These are phyloP conservation scores for Plusia festucae DNA, from an alignment of 2,888 invertebrate genomes.

Conservation along the genomic window DNA sequence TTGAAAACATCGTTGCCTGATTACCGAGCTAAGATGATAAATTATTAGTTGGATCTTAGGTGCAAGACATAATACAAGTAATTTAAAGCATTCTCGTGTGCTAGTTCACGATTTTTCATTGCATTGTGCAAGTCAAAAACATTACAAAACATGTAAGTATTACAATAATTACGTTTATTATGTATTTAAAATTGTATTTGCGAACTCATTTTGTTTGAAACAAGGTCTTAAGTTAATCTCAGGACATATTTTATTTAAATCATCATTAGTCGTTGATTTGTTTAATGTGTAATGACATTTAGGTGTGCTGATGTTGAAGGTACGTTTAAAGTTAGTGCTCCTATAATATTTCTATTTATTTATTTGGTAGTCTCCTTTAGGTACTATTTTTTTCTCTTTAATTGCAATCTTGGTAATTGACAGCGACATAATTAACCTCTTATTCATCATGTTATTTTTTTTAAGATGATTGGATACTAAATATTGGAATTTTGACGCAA, in stretches of 20 bases:
- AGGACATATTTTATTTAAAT: conserved; percentile 7
- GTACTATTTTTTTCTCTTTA: too few relatives aligned
- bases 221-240: conserved; percentile 22
- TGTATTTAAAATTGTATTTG: conserved; percentile 45
- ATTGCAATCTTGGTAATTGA: too few relatives aligned
- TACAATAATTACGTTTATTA: conserved; percentile 38
- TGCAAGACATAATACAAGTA: conserved; percentile 50
- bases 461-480: too few relatives aligned
- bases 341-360: too few relatives aligned
- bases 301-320: not conserved
- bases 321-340: not conserved
- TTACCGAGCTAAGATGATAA: conserved; percentile 39
- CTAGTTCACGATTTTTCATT: conserved; percentile 40
- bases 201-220: conserved; percentile 28
- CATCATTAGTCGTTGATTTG: conserved; percentile 13
- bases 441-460: too few relatives aligned
- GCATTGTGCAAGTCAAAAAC: conserved; percentile 48
- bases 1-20: not conserved
- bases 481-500: too few relatives aligned
- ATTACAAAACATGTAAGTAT: conserved; percentile 52
- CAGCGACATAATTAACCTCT: too few relatives aligned
- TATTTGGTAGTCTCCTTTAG: too few relatives aligned
- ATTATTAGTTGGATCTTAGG: conserved; percentile 34
- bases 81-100: conserved; percentile 41
- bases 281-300: not conserved